Base-by-base conservation (phyloP, 2,888 invertebrate genomes). In the Pammene aurita region DNA sequence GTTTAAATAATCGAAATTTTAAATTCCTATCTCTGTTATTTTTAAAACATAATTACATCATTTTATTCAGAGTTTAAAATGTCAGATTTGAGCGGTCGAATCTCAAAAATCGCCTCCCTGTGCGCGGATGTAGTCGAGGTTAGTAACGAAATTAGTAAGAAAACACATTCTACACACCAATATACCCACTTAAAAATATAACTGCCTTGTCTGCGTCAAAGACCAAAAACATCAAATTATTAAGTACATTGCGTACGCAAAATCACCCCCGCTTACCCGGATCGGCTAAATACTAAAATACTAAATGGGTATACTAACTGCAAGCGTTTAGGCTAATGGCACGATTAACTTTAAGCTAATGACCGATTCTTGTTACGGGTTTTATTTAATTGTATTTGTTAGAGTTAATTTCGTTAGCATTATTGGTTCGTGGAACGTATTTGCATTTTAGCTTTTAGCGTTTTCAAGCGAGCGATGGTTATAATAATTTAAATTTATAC, bases 351-450 rank as follows among this genome's bases (percentile, higher is more conserved):
- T 67, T 52, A 46, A 68, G 52, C 57, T 38, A 58, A 64, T 64
- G 42, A 68, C 57, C 41, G 50, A 63, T 62, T 61, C 68, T 52
- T 61, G 66, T 56, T 61, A 18, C 57, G 10, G 14, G 44, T 69
- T 69, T 64, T 52, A 58, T 67, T 56, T 67, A 35, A 67, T 57
- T 67, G 46, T 44, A 50, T 41, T 56, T 50, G n/a, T 50, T 67
- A 34, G 13, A 56, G 62, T 34, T 63, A 41, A 63, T 42, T 63
- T 54, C 16, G 38, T n/a, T 38, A 16, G 61, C 42, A 58, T 44
- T 44, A 61, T 61, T 61, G 18, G 38, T 61, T 65, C 64, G 38
- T 9, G 46, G 46, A 56, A 48, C 48, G 13, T 38, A 50, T 14
- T 48, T 60, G 35, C 46, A 34, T 60, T 60, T 46, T 11, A 16